Evolutionary conservation across 1,140 invertebrate species (phyloP).

Genomic region (Stegodyphus dumicola): DNA sequence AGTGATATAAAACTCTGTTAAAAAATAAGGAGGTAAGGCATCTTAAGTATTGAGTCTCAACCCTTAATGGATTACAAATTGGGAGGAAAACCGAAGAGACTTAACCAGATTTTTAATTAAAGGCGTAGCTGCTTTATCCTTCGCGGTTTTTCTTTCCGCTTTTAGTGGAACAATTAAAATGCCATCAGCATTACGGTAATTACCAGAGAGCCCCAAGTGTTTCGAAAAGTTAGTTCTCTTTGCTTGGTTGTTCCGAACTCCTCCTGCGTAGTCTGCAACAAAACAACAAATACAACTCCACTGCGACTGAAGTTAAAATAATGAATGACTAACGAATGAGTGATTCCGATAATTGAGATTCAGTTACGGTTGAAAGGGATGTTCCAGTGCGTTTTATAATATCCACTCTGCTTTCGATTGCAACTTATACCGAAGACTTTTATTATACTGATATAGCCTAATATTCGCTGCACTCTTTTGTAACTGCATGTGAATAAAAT

Average conservation of each 20-base stretch:
- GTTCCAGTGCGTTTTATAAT: too few relatives aligned
- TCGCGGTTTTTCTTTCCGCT: neutral
- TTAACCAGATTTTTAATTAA: constrained; percentile 32
- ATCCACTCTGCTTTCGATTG: too few relatives aligned
- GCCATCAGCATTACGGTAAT: constrained; percentile 37
- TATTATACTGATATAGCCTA: too few relatives aligned
- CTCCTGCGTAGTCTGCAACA: too few relatives aligned
- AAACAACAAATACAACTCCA: too few relatives aligned
- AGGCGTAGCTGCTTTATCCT: neutral
- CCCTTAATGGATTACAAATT: constrained; percentile 35
- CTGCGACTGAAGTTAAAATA: too few relatives aligned
- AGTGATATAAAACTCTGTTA: neutral
- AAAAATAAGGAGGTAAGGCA: neutral
- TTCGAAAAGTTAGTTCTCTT: constrained; percentile 4
- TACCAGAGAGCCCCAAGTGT: neutral
- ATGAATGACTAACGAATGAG: too few relatives aligned
- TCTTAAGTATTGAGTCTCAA: neutral
- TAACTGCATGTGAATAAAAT: too few relatives aligned
- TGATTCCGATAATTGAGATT: too few relatives aligned
- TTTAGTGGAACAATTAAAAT: constrained; percentile 34
- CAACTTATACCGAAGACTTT: too few relatives aligned
- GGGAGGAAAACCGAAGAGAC: neutral
- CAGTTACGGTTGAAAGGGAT: too few relatives aligned
- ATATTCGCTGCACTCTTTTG: too few relatives aligned
- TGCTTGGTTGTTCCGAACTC: neutral